These are phyloP conservation scores for Formicarius rufipectus DNA, from an alignment of 2,113 vertebrate genomes.

Conservation along the genomic window DNA sequence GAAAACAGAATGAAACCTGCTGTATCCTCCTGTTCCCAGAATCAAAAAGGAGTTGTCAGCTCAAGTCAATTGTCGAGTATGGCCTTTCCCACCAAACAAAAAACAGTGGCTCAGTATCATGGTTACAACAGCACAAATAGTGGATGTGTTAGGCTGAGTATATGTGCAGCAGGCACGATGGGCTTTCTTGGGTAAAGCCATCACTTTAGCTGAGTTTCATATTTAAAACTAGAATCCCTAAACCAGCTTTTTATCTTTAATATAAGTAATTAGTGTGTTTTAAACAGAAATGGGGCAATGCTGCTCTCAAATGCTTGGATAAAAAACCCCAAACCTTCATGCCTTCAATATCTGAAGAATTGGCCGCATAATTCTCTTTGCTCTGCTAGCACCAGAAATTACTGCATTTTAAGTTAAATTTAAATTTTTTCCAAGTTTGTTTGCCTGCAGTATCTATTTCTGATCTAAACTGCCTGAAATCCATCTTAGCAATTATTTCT, in stretches of 20 bases:
- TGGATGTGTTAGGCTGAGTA: fast-evolving
- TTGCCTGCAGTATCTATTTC: background rate
- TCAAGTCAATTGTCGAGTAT: background rate
- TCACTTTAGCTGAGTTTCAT: background rate
- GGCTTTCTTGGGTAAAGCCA: background rate
- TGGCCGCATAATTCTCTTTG: background rate
- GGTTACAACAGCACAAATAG: conserved; percentile 16
- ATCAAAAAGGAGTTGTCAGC: background rate
- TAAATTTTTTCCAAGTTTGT: background rate
- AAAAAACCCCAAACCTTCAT: background rate
- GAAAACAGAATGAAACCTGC: background rate
- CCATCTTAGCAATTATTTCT: background rate
- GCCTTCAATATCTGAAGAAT: background rate
- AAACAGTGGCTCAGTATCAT: background rate
- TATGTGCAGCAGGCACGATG: background rate
- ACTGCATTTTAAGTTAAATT: background rate
- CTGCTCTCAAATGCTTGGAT: background rate
- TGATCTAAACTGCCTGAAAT: background rate
- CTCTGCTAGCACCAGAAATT: background rate
- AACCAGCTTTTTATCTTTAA: background rate
- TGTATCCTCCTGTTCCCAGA: background rate
- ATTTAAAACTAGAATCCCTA: background rate
- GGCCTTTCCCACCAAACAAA: background rate
- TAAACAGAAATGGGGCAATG: background rate
- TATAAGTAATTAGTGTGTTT: background rate